phyloP scores from a whole-genome alignment of 2,113 vertebrate genomes.

The Australoheros scitulus region DNA sequence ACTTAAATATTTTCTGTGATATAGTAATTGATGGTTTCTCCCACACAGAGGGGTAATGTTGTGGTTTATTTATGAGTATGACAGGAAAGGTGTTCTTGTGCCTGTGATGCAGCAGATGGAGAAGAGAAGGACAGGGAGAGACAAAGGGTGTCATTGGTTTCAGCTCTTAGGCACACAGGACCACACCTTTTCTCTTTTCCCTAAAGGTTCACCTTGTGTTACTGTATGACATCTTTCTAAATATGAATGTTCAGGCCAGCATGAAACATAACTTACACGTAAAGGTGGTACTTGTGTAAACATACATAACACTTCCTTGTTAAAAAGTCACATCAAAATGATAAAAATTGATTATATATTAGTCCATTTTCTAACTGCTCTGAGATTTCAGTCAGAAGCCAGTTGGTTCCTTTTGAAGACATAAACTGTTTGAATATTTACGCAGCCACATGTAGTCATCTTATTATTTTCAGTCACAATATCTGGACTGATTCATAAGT shows the following conservation, averaged over 20 bases:
- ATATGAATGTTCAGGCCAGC: background rate
- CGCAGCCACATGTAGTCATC: background rate
- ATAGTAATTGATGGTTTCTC: background rate
- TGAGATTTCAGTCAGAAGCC: background rate
- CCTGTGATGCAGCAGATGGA: conserved; percentile 25
- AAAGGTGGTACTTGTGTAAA: background rate
- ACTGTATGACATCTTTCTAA: background rate
- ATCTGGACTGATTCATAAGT: background rate
- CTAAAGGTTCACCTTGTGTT: background rate
- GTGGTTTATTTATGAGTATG: background rate
- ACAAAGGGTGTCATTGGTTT: background rate
- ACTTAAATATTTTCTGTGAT: background rate
- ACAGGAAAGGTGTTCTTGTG: conserved; percentile 35
- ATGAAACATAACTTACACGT: background rate
- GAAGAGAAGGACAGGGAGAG: background rate
- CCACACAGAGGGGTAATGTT: conserved; percentile 8
- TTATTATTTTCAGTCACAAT: background rate
- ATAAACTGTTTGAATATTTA: background rate
- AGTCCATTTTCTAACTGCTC: background rate
- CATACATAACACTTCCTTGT: background rate
- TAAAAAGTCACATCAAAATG: background rate
- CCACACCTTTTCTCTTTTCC: background rate
- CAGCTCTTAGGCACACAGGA: conserved; percentile 1
- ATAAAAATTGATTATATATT: background rate
- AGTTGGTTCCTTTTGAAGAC: background rate